Percentiles rank a stretch among this genome's conserved stretches.
These are phyloP conservation scores for Urechis unicinctus DNA, from an alignment of 2,888 invertebrate genomes.

Conservation along the genomic window DNA sequence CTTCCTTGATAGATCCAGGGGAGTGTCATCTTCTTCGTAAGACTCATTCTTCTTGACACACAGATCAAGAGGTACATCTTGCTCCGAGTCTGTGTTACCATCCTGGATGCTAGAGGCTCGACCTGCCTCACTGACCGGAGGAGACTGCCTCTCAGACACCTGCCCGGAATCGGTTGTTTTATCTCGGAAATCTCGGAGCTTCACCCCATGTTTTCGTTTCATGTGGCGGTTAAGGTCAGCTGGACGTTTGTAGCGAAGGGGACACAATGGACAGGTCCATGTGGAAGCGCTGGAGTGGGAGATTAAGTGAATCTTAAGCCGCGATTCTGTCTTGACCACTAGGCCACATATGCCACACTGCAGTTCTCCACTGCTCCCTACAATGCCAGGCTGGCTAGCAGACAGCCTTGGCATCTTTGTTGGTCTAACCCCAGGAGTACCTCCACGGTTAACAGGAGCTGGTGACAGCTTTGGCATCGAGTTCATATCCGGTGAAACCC, in stretches of 20 bases:
- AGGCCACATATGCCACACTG: constrained; percentile 14
- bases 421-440: no score
- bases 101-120: background rate
- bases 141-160: background rate
- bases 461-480: no score
- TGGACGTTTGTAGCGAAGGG: constrained; percentile 31
- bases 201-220: constrained; percentile 18
- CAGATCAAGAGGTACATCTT: constrained; percentile 18
- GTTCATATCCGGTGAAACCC: no score
- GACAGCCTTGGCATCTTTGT: no score
- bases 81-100: background rate
- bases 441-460: no score
- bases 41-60: constrained; percentile 3
- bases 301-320: constrained; percentile 15
- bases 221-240: constrained; percentile 44
- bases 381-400: background rate
- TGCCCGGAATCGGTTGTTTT: background rate
- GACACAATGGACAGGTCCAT: constrained; percentile 19
- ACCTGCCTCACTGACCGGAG: background rate
- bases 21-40: constrained; percentile 1
- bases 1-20: constrained; percentile 19
- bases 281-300: constrained; percentile 11
- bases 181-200: background rate
- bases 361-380: background rate
- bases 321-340: constrained; percentile 8